Evolutionary conservation across 1,140 invertebrate genomes (phyloP).

Genomic region (Zaprionus africanus): DNA sequence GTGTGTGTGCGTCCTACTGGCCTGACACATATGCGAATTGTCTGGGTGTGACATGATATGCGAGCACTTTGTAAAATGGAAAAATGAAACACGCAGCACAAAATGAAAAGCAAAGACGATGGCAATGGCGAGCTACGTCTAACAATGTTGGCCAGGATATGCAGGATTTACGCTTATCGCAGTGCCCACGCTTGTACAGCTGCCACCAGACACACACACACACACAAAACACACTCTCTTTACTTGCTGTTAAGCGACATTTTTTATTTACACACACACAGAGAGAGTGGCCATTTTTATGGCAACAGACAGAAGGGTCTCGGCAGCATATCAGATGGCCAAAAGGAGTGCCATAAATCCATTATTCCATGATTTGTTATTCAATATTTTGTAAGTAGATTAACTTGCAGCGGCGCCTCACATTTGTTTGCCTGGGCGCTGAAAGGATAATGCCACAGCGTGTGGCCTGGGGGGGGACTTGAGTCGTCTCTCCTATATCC

Average conservation of each 20-base stretch:
- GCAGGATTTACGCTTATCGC: constrained; percentile 76
- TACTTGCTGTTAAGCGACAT: constrained; percentile 61
- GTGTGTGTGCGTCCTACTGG: constrained; percentile 49
- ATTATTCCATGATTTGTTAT: constrained; percentile 84
- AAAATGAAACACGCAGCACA: constrained; percentile 63
- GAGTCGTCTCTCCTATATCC: neutral
- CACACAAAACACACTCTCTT: neutral
- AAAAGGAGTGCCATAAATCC: constrained; percentile 77
- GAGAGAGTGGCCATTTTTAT: constrained; percentile 23
- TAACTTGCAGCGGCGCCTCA: constrained; percentile 72
- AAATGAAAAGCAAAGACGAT: constrained; percentile 52
- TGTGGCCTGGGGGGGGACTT: constrained; percentile 11
- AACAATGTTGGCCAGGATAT: constrained; percentile 72
- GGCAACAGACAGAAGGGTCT: constrained; percentile 52
- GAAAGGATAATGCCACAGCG: constrained; percentile 68
- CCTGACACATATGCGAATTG: constrained; percentile 79
- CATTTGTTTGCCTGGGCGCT: constrained; percentile 70
- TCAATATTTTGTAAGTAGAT: constrained; percentile 84
- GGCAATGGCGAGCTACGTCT: constrained; percentile 18
- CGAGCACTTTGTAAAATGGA: constrained; percentile 83
- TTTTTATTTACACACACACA: constrained; percentile 64
- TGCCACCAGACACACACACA: constrained; percentile 21
- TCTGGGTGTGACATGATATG: constrained; percentile 83
- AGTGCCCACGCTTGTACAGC: constrained; percentile 46
- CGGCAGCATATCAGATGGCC: constrained; percentile 71